These are phyloP conservation scores for Anagrus nilaparvatae DNA, from an alignment of 1,140 invertebrate genomes.

Conservation along the genomic window DNA sequence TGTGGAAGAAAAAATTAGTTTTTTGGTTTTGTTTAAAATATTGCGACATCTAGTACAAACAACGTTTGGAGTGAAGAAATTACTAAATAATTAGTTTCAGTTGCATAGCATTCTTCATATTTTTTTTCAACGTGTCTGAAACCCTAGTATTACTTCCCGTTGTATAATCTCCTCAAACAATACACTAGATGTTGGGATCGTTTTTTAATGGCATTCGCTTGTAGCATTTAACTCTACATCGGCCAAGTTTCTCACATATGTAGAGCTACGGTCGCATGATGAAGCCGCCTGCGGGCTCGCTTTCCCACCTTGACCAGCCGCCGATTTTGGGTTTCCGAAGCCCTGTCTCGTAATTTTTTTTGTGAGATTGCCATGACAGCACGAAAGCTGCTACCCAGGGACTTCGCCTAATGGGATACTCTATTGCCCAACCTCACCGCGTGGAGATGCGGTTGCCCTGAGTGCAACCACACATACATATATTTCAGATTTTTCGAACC, in stretches of 20 bases:
- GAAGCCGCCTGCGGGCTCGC: conserved; percentile 14
- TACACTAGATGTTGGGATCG: no score
- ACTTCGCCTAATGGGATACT: conserved; percentile 13
- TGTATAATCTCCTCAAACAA: no score
- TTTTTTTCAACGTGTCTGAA: no score
- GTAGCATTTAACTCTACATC: conserved; percentile 4
- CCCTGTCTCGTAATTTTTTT: conserved; percentile 10
- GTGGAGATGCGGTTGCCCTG: conserved; percentile 18
- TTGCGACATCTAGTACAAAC: no score
- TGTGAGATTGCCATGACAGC: conserved; percentile 18
- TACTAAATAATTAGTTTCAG: no score
- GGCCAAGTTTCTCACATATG: conserved; percentile 9
- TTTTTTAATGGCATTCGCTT: conserved; percentile 2
- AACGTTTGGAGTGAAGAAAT: no score
- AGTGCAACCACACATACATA: conserved; percentile 9
- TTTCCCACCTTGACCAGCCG: conserved; percentile 5
- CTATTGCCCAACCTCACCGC: conserved; percentile 17
- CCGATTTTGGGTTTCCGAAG: conserved; percentile 3
- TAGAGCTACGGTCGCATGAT: conserved; percentile 6
- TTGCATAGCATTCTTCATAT: no score
- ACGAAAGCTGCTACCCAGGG: conserved; percentile 13
- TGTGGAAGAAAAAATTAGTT: no score
- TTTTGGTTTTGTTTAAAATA: no score
- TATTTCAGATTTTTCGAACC: no score
- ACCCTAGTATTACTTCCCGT: no score